phyloP scores from a whole-genome alignment of 64 coral and sea anemone genomes.

The Actinia equina region DNA sequence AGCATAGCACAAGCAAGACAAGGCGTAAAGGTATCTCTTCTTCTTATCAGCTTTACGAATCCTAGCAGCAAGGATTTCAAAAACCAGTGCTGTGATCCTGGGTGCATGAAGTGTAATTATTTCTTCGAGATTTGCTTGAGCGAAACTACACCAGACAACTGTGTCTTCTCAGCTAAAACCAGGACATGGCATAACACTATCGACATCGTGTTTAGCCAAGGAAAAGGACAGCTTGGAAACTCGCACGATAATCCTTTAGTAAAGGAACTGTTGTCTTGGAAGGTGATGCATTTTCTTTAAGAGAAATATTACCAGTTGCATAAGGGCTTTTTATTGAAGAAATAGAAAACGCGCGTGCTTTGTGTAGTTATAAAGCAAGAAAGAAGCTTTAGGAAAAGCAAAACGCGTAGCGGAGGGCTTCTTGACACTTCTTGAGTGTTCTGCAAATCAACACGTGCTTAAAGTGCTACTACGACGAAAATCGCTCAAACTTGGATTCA shows the following conservation, averaged over 20 bases:
- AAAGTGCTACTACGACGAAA: too few relatives aligned
- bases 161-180: slow-evolving; percentile 29
- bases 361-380: too few relatives aligned
- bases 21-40: slow-evolving; percentile 54
- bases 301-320: not conserved
- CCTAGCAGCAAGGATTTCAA: slow-evolving; percentile 48
- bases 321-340: too few relatives aligned
- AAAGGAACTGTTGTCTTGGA: slow-evolving; percentile 56
- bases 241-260: slow-evolving; percentile 47
- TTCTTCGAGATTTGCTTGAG: slow-evolving; percentile 65
- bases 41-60: slow-evolving; percentile 60
- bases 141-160: slow-evolving; percentile 14
- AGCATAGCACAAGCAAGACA: not conserved
- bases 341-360: too few relatives aligned
- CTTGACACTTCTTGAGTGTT: too few relatives aligned
- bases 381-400: too few relatives aligned
- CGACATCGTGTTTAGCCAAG: slow-evolving; percentile 53
- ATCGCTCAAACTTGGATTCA: too few relatives aligned
- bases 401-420: too few relatives aligned
- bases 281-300: slow-evolving; percentile 10
- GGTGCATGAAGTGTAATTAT: slow-evolving; percentile 59
- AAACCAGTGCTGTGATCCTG: slow-evolving; percentile 61
- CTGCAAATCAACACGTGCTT: too few relatives aligned
- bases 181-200: slow-evolving; percentile 57
- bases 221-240: slow-evolving; percentile 23